These are phyloP conservation scores for Adrianichthys oophorus DNA, from an alignment of 2,797 vertebrate genomes.

Conservation along the genomic window DNA sequence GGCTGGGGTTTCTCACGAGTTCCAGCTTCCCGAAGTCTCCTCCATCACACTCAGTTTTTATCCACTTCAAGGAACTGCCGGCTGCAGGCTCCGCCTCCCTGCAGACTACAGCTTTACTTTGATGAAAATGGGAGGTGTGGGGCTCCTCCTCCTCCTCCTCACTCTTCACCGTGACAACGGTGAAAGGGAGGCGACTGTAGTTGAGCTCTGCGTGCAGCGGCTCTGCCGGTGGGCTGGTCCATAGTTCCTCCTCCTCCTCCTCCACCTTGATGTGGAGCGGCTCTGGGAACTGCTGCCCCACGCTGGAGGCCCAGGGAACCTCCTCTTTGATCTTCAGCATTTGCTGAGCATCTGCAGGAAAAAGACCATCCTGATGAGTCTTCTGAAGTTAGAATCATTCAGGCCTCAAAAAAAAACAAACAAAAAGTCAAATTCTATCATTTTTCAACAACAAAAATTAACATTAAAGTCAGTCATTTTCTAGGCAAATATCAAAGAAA, in stretches of 20 bases:
- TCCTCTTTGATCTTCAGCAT: slow-evolving; percentile 19
- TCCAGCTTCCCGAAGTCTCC: slow-evolving; percentile 2
- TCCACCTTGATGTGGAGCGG: slow-evolving; percentile 15
- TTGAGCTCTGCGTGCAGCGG: background rate
- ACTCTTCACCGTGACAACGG: slow-evolving; percentile 16
- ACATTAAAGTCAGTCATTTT: too few species aligned
- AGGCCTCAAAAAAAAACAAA: background rate
- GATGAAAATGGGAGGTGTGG: slow-evolving; percentile 4
- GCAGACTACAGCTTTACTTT: slow-evolving; percentile 3
- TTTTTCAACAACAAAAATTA: too few species aligned
- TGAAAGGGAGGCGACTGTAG: slow-evolving; percentile 8
- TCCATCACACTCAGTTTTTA: slow-evolving; percentile 15
- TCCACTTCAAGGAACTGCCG: slow-evolving; percentile 1
- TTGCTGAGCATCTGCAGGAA: slow-evolving; percentile 5
- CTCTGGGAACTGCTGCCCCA: background rate
- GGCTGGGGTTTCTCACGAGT: background rate
- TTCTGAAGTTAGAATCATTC: background rate
- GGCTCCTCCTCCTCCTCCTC: slow-evolving; percentile 25
- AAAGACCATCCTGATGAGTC: background rate
- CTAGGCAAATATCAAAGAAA: too few species aligned
- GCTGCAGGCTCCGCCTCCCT: background rate
- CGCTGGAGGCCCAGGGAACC: slow-evolving; percentile 1
- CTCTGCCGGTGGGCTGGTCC: slow-evolving; percentile 13
- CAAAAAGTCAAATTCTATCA: background rate
- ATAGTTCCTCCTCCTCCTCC: slow-evolving; percentile 21